These are phyloP conservation scores for Patagioenas fasciata DNA, from an alignment of 2,113 vertebrate species.

Conservation along the genomic window DNA sequence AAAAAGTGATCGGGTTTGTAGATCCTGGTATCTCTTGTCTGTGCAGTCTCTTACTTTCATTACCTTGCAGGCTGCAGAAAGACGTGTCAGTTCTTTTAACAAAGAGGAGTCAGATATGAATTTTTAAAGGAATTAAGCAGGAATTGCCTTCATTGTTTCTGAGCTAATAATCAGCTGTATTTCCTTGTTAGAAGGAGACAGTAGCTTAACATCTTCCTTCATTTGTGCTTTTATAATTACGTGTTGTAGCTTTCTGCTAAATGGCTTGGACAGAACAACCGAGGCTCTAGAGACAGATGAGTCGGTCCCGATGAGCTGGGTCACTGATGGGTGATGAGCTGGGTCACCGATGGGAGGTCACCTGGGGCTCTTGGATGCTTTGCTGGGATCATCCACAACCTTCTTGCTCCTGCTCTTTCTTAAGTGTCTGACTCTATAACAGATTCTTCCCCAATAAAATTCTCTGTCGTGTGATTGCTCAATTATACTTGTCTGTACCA, in stretches of 20 bases:
- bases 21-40: background rate
- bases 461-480: background rate
- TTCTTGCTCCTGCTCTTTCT: background rate
- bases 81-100: background rate
- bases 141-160: background rate
- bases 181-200: background rate
- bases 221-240: rapidly evolving
- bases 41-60: background rate
- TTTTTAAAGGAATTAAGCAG: background rate
- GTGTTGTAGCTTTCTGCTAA: background rate
- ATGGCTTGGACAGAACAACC: background rate
- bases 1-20: background rate
- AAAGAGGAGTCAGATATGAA: background rate
- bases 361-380: background rate
- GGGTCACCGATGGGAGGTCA: background rate
- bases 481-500: background rate
- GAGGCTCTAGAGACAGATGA: background rate
- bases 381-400: background rate
- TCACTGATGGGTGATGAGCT: background rate
- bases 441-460: background rate
- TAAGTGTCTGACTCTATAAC: background rate
- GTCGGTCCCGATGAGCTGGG: no score
- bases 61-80: background rate
- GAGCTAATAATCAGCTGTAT: background rate
- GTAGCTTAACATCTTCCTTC: background rate